These are phyloP conservation scores for Drosophila pruinosa DNA, from an alignment of 1,140 invertebrate genomes.

Conservation along the genomic window DNA sequence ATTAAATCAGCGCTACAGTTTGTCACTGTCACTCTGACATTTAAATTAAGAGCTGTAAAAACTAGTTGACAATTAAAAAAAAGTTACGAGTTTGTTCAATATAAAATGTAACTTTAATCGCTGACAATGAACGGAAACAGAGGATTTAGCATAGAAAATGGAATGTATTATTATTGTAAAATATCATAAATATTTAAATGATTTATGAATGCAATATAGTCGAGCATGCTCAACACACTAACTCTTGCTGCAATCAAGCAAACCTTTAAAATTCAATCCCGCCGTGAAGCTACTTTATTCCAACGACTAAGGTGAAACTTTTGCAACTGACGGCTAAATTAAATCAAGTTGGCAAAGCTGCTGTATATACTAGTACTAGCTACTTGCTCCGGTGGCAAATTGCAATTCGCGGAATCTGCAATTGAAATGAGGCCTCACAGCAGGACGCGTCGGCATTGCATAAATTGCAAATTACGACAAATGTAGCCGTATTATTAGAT, in stretches of 20 bases:
- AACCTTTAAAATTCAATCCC: neutral
- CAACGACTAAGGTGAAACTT: neutral
- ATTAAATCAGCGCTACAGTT: no score
- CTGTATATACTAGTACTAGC: neutral
- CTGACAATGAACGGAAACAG: no score
- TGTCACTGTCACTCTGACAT: neutral
- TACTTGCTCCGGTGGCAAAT: constrained; percentile 30
- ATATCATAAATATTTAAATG: no score
- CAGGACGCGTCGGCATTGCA: constrained; percentile 9
- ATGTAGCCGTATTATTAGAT: constrained; percentile 13
- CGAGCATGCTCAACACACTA: neutral
- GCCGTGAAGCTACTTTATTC: neutral
- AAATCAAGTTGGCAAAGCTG: constrained; percentile 42
- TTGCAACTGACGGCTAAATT: constrained; percentile 45
- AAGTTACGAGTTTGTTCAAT: no score
- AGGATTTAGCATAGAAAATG: no score
- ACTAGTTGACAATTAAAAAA: no score
- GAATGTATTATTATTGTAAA: no score
- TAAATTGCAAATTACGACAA: constrained; percentile 40
- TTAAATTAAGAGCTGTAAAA: constrained; percentile 15
- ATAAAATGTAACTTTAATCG: no score
- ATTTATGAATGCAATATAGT: neutral
- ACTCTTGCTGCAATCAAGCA: neutral
- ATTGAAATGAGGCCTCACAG: constrained; percentile 39
- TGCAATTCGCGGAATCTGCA: constrained; percentile 58